These are phyloP conservation scores for Congeria kusceri DNA, from an alignment of 2,888 invertebrate genomes.

Conservation along the genomic window DNA sequence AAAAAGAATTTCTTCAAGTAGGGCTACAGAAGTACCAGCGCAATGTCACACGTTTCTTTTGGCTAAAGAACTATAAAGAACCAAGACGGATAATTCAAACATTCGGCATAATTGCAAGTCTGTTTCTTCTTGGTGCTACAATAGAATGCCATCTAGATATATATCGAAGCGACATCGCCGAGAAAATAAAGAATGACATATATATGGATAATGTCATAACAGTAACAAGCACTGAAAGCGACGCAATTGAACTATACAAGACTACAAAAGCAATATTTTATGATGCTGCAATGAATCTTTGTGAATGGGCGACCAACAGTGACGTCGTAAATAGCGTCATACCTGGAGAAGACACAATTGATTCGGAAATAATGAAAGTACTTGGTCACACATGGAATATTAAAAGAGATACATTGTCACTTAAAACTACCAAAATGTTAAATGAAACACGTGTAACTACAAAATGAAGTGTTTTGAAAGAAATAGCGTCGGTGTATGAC, in stretches of 20 bases:
- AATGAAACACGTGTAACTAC: neutral
- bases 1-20: slow-evolving; percentile 7
- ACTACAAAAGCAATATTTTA: neutral
- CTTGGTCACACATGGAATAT: slow-evolving; percentile 34
- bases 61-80: neutral
- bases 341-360: slow-evolving; percentile 1
- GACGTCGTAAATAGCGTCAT: neutral
- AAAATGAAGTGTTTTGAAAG: slow-evolving; percentile 24
- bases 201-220: slow-evolving; percentile 27
- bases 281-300: slow-evolving; percentile 27
- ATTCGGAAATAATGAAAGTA: neutral
- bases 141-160: slow-evolving; percentile 12
- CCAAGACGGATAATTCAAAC: neutral
- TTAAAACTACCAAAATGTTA: neutral
- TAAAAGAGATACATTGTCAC: slow-evolving; percentile 9
- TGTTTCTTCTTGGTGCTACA: slow-evolving; percentile 20
- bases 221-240: neutral
- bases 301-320: slow-evolving; percentile 29
- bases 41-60: neutral
- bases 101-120: slow-evolving; percentile 30
- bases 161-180: neutral
- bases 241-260: slow-evolving; percentile 4
- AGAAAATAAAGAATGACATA: slow-evolving; percentile 18
- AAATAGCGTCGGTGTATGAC: slow-evolving; percentile 23
- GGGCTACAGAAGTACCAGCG: slow-evolving; percentile 1